Evolutionary conservation across 2,888 invertebrate species (phyloP), one percentile per base, ranked within the genome.

Genomic region (Orthosia cruda): DNA sequence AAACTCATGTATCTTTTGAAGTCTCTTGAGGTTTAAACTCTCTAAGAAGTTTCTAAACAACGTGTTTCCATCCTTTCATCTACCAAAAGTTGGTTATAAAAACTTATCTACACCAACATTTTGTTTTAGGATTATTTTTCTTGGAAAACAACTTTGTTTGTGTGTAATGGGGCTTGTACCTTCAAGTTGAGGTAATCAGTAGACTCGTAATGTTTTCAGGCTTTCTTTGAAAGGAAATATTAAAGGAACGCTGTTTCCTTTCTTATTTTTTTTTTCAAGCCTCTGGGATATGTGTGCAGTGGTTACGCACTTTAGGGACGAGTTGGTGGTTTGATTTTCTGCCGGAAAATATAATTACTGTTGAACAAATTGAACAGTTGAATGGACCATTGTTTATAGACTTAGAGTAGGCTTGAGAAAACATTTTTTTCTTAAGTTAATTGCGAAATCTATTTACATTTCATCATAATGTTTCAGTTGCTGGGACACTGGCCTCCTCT

Each of bases 141-240:
- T 84, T 66, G 66, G 63, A 74, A 71, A 80, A 82, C 66, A 85
- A 78, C 73, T 87, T 85, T 69, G 66, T 76, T 78, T 71, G 54
- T 68, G 77, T 83, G 75, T 86, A 91, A 91, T 90, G 91, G 89
- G 86, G 79, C 91, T 84, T 89, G 81, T 83, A 84, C 80, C 71
- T 74, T 78, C 26, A 82, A 89, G 78, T 89, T 90, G 84, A 52
- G 20, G 71, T 84, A 89, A 91, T 91, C 89, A 90, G 87, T 78
- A 77, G 84, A 65, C 40, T 45, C 40, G n/a, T 55, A 64, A 58
- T 80, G 26, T 58, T n/a, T 66, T 54, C 49, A 52, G 47, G 57
- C 9, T 26, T 66, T 26, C 45, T 67, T 54, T 63, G 20, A 2
- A 13, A 62, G 57, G 26, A 45, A 45, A 50, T 74, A 50, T 57